Percentiles rank a stretch among this genome's conserved stretches.
Conservation (phyloP, 2,113 vertebrate species). For the Narcine bancroftii region DNA sequence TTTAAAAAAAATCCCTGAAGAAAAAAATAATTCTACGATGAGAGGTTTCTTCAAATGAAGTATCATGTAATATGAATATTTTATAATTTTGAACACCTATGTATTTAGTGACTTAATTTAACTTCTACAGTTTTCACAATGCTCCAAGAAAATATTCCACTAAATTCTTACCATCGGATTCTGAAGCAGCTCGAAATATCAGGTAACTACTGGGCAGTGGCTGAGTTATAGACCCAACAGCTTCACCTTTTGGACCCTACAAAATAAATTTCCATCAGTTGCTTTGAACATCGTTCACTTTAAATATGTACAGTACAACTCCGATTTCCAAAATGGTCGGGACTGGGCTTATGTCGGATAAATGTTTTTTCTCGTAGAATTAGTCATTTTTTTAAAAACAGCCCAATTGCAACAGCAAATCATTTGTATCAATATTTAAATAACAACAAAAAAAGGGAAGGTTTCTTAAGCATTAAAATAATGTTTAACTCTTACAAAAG, state of each 20-base stretch:
- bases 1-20: not conserved
- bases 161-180: constrained; percentile 84
- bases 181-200: constrained; percentile 90
- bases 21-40: not conserved
- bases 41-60: not conserved
- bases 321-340: no score
- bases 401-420: no score
- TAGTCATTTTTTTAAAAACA: no score
- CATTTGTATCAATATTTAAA: no score
- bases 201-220: constrained; percentile 95
- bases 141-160: not conserved
- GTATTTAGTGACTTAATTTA: not conserved
- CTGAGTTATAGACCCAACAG: constrained; percentile 94
- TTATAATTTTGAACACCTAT: not conserved
- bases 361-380: not conserved
- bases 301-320: not conserved
- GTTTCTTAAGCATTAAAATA: no score
- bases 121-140: not conserved
- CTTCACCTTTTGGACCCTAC: constrained; percentile 96
- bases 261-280: constrained; percentile 36
- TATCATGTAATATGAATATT: not conserved
- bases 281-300: not conserved
- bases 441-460: no score
- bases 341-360: not conserved
- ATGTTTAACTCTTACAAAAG: no score